These are phyloP conservation scores for Lithophane socia DNA, from an alignment of 2,888 invertebrate species.

Conservation along the genomic window DNA sequence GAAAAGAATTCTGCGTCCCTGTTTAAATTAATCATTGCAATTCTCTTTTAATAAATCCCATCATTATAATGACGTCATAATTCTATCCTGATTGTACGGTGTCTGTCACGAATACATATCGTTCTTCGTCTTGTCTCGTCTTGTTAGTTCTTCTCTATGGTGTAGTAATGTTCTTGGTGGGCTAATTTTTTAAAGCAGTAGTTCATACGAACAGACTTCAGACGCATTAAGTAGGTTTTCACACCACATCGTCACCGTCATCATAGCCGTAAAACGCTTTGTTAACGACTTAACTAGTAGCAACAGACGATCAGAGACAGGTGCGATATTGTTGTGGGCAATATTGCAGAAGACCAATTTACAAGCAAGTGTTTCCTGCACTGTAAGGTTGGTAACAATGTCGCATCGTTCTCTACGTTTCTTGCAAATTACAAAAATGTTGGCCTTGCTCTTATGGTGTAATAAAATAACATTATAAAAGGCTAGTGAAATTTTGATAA, in stretches of 20 bases:
- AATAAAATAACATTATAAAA: conserved; percentile 87
- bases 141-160: conserved; percentile 74
- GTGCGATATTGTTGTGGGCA: conserved; percentile 65
- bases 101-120: conserved; percentile 85
- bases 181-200: conserved; percentile 71
- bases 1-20: conserved; percentile 4
- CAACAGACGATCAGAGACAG: conserved; percentile 67
- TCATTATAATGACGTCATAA: conserved; percentile 10
- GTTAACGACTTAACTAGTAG: conserved; percentile 67
- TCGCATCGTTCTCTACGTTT: conserved; percentile 67
- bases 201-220: conserved; percentile 58
- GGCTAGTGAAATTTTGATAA: conserved; percentile 91
- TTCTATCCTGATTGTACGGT: conserved; percentile 74
- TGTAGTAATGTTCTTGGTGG: conserved; percentile 75
- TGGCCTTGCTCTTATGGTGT: conserved; percentile 87
- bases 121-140: conserved; percentile 83
- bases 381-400: conserved; percentile 67
- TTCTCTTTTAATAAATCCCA: conserved; percentile 2
- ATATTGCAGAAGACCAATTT: conserved; percentile 18
- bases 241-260: conserved; percentile 59
- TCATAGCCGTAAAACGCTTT: conserved; percentile 66
- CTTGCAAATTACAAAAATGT: conserved; percentile 80
- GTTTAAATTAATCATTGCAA: conserved; percentile 7
- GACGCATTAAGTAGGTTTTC: conserved; percentile 59
- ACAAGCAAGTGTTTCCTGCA: conserved; percentile 1